Base-by-base conservation (phyloP, 2,888 invertebrate species). In the Orthonevra nobilis region DNA sequence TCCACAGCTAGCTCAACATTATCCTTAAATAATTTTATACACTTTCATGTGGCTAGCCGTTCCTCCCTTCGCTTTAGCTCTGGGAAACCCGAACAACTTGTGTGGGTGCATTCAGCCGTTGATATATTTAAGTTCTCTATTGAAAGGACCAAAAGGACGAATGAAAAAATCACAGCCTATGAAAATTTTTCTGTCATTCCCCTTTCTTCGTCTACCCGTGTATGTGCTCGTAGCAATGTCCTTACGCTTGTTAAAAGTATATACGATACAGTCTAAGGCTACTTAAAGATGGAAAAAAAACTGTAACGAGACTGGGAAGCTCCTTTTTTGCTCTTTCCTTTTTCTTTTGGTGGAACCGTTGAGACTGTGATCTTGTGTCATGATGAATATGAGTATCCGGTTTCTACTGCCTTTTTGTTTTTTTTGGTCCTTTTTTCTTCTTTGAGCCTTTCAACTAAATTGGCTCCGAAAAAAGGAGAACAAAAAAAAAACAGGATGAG, bases 21-120 rank as follows among this genome's bases (percentile, higher is more conserved):
- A 73, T 61, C 61, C 66, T 68, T 61, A 73, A 68, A 79, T 73
- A 73, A 73, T 73, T 73, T 61, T 60, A 66, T 60, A 66, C 52
- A 56, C 36, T 66, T 72, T 56, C 61, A 28, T 34, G 5, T 7
- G 30, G 34, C 36, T 32, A 46, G 50, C 36, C 48, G 48, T 20
- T 23, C 3, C 60, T 23, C 9, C 9, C 12, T 19, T 3, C 12
- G 23, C 36, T 34, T 12, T n/a, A 10, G 9, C 9, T 7, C 19
- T 14, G 23, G 48, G 56, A 56, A 20, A 30, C 34, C 28, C 36
- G 40, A 60, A 10, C 60, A 52, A 54, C 54, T 32, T 61, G 28
- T 68, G 61, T 61, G 61, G 40, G 56, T 79, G 73, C 73, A 73
- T 73, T 20, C 63, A 64, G 63, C 42, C 56, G 38, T 56, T 48